Evolutionary conservation across 2,888 invertebrate species (phyloP), one percentile per base, ranked within the genome.

Genomic region (Hirtodrosophila confusa): DNA sequence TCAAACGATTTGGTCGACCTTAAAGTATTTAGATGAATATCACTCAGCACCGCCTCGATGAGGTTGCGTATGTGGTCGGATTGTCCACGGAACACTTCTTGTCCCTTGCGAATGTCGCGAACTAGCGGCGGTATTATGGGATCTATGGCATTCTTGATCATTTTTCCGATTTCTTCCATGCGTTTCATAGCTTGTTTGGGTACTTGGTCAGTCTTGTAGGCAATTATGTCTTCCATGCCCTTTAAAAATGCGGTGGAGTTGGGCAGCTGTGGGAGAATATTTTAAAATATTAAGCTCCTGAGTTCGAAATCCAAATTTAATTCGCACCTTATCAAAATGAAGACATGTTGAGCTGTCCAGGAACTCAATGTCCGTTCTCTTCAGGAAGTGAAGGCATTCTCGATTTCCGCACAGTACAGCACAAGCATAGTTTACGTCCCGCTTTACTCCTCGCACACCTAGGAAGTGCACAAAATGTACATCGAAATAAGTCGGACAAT

Each of bases 371-470:
- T 66, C 61, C 1, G 71, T 71, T 8, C 29, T 60, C 39, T 77
- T 51, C 7, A 80, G 55, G 39, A 86, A 86, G 31, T 79, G 70
- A 5, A 79, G 56, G 9, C 80, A 80, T 10, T 76, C 71, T 11
- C 63, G 68, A 43, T 43, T 63, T 40, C 60, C 69, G 9, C 80
- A 80, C 8, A 86, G 64, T 9, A 77, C 77, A 31, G 78, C 80
- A 35, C 80, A 69, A 5, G 86, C 86, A 7, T 74, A 83, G 47
- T 71, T 86, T 0, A 86, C 63, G 49, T 86, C 78, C 0, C 80
- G 77, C 17, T 80, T 80, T 1, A 86, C 63, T 27, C 80, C 86
- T 3, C 84, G 86, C 4, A 80, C 31, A 10, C 58, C 80, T 84
- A 3, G 9, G 0, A 4, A 10, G 5, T 10, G 10, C n/a, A 0